These are phyloP conservation scores for Eristalis intricaria DNA, from an alignment of 2,888 invertebrate genomes.

Conservation along the genomic window DNA sequence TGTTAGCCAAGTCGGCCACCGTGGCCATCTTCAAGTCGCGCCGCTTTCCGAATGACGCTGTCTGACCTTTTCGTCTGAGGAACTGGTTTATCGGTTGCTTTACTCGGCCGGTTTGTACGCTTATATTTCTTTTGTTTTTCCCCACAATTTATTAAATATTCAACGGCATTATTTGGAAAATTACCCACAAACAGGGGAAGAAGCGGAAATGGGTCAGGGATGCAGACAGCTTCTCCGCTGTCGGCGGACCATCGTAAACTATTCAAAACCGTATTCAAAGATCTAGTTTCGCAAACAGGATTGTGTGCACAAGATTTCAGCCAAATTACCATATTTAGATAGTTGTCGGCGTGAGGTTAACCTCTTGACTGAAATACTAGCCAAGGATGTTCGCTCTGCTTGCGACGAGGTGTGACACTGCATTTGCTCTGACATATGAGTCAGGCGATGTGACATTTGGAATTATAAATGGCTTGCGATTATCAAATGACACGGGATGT, in stretches of 20 bases:
- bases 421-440: not conserved
- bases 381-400: not conserved
- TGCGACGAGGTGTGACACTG: not conserved
- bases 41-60: too few species aligned
- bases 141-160: not conserved
- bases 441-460: not conserved
- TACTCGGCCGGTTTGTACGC: not conserved
- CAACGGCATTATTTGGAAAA: not conserved
- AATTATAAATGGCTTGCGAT: not conserved
- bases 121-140: not conserved
- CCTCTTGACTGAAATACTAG: not conserved
- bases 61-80: constrained; percentile 2
- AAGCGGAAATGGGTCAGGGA: constrained; percentile 26
- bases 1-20: not conserved
- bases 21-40: not conserved
- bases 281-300: constrained; percentile 1
- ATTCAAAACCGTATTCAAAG: not conserved
- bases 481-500: not conserved
- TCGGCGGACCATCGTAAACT: too few species aligned
- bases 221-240: not conserved
- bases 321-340: not conserved
- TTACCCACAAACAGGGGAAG: not conserved
- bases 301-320: not conserved
- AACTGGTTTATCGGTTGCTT: constrained; percentile 13
- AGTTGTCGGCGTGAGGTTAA: not conserved